Evolutionary conservation across 2,888 invertebrate genomes (phyloP), one percentile per base, ranked within the genome.

Genomic region (Epistrophe eligans): DNA sequence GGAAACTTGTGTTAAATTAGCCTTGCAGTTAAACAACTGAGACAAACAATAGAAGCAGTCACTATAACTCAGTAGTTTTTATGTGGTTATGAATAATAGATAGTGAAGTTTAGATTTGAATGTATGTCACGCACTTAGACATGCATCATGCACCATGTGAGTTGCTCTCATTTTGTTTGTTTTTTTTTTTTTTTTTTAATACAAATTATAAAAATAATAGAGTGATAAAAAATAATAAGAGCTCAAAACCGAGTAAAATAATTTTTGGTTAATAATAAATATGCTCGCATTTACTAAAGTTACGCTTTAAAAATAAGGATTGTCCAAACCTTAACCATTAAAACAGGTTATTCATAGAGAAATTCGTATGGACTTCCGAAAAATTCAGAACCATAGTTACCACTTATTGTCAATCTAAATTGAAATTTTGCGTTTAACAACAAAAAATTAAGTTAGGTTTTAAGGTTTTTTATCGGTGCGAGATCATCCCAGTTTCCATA

Each of bases 21-120:
- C 67, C 67, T 38, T 67, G 67, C 67, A 67, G 67, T 67, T 67
- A 67, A 67, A 67, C 35, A 67, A 50, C 67, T 67, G 50, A 67
- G 48, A 67, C 67, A 50, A 67, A 67, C 50, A 50, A 66, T 67
- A 32, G 67, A 67, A 67, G 35, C 50, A 67, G 67, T 38, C 48
- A 50, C 67, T 67, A 24, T 24, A 50, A 50, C 50, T 50, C 1
- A 50, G 45, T 45, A 50, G 19, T 50, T 43, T n/a, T 43, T 50
- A 50, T 50, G 10, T 17, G 64, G 28, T 45, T 64, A 28, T 64
- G 43, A 67, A 66, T 66, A 66, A 66, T 32, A 64, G 43, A 64
- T 64, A 17, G 17, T 48, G 32, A 66, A 48, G 66, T 48, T 48
- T 32, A 45, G 48, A 66, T 66, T 48, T 48, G 8, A 66, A 66